These are phyloP conservation scores for Orientallactaga bullata DNA, from an alignment of 2,113 vertebrate genomes.

Conservation along the genomic window DNA sequence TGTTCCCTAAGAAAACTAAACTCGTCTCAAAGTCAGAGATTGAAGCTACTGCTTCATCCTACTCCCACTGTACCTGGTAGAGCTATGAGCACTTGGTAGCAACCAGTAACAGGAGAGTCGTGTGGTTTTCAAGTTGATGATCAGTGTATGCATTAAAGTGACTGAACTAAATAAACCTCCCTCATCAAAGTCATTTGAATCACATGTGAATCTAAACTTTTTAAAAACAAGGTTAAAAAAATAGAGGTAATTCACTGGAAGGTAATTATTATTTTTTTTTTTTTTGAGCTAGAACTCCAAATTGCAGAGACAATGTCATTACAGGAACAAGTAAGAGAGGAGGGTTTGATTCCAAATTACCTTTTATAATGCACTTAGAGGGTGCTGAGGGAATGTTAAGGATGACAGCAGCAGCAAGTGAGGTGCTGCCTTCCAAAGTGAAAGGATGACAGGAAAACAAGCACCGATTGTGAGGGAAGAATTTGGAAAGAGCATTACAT, in stretches of 20 bases:
- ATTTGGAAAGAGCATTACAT: neutral
- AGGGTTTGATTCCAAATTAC: constrained; percentile 10
- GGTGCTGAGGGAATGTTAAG: neutral
- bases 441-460: constrained; percentile 40
- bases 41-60: neutral
- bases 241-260: neutral
- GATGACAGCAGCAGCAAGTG: neutral
- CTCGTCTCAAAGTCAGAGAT: neutral
- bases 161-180: neutral
- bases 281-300: neutral
- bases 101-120: neutral
- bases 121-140: neutral
- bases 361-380: neutral
- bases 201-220: neutral
- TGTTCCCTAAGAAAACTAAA: neutral
- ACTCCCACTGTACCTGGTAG: neutral
- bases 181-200: neutral
- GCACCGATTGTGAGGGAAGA: neutral
- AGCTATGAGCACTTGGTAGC: neutral
- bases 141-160: neutral
- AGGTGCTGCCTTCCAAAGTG: neutral
- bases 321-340: neutral
- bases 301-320: neutral
- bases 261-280: neutral
- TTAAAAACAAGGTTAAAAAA: neutral